Conservation (phyloP, 2,888 invertebrate species). For the Melieria picta region DNA sequence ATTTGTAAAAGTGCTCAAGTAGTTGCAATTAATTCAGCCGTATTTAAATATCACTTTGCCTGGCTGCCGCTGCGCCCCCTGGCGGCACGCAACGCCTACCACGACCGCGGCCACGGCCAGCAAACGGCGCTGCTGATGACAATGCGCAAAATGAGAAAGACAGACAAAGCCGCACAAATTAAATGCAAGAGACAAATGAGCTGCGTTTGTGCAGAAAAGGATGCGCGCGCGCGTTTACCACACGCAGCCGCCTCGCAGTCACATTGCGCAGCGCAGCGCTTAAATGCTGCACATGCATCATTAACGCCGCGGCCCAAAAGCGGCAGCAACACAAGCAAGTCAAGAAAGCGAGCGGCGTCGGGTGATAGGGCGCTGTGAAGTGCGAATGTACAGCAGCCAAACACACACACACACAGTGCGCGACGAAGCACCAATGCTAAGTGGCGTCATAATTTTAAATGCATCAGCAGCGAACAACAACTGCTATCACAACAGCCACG, state of each 20-base stretch:
- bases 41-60: constrained; percentile 62
- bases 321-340: constrained; percentile 6
- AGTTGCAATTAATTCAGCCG: constrained; percentile 58
- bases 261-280: background rate
- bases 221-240: constrained; percentile 1
- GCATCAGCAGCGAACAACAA: constrained; percentile 39
- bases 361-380: constrained; percentile 10
- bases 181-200: constrained; percentile 26
- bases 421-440: constrained; percentile 52
- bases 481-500: background rate
- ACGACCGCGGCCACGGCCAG: background rate
- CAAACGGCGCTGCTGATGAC: constrained; percentile 49
- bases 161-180: constrained; percentile 16
- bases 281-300: constrained; percentile 11
- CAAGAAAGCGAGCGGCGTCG: constrained; percentile 12
- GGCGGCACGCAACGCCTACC: constrained; percentile 1
- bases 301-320: constrained; percentile 12
- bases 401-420: constrained; percentile 19
- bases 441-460: constrained; percentile 64
- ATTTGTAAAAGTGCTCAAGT: constrained; percentile 39
- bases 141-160: constrained; percentile 40
- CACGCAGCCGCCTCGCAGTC: background rate
- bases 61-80: background rate
- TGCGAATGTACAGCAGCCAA: background rate
- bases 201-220: constrained; percentile 4